A percentile compares a stretch with the other conserved stretches of the same genome.
These are phyloP conservation scores for Coracopsis vasa DNA, from an alignment of 2,113 vertebrate species.

Conservation along the genomic window DNA sequence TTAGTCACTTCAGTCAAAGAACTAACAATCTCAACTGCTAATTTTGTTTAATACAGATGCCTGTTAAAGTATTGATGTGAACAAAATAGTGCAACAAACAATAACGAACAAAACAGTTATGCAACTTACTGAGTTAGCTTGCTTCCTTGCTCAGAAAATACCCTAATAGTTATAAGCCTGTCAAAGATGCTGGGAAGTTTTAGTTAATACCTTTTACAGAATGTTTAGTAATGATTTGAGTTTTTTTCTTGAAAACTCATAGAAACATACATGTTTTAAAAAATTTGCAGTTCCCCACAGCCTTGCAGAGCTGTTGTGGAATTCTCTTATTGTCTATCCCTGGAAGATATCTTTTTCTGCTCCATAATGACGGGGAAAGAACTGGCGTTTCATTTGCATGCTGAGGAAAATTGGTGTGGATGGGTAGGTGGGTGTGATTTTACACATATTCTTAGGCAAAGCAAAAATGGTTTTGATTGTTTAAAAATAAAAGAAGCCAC, in stretches of 20 bases:
- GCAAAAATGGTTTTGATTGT: not conserved
- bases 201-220: not conserved
- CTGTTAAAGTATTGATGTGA: not conserved
- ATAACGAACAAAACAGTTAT: not conserved
- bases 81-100: not conserved
- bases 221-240: not conserved
- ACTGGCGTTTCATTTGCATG: not conserved
- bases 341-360: not conserved
- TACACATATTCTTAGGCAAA: not conserved
- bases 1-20: conserved; percentile 21
- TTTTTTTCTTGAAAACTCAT: not conserved
- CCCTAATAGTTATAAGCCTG: not conserved
- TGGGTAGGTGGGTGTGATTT: not conserved
- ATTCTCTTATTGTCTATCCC: not conserved
- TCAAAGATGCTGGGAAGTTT: not conserved
- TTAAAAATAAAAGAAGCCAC: not conserved
- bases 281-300: not conserved
- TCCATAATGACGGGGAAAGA: not conserved
- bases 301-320: not conserved
- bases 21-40: not conserved
- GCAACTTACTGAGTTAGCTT: not conserved
- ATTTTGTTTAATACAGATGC: not conserved
- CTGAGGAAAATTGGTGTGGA: not conserved
- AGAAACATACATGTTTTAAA: not conserved
- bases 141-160: not conserved